phyloP scores from a whole-genome alignment of 1,140 invertebrate genomes.

The Caerostris darwini region DNA sequence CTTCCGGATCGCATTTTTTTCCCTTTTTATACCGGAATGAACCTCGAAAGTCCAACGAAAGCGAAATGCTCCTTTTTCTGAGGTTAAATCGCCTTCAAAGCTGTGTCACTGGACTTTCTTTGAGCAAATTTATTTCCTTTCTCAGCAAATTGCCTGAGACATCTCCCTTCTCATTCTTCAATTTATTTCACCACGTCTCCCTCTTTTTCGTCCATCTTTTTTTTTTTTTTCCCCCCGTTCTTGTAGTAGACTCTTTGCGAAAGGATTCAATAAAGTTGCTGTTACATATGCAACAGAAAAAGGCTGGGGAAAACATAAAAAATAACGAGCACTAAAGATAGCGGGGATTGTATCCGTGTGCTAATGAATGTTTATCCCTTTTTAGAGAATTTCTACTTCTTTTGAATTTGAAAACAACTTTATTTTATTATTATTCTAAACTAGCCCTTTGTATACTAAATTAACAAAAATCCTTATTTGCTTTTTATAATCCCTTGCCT shows the following conservation, averaged over 20 bases:
- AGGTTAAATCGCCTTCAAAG: not conserved
- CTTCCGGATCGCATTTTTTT: too few relatives aligned
- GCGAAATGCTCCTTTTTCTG: not conserved
- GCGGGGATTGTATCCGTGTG: not conserved
- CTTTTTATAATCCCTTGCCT: too few relatives aligned
- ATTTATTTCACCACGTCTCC: not conserved
- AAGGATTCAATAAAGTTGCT: not conserved
- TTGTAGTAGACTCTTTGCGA: not conserved
- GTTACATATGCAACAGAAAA: not conserved
- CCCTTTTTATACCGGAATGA: not conserved
- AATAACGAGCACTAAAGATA: not conserved
- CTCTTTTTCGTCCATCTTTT: not conserved
- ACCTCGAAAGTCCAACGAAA: not conserved
- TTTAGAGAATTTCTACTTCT: not conserved
- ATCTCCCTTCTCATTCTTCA: conserved; percentile 10
- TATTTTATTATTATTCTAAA: too few relatives aligned
- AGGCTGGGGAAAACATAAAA: not conserved
- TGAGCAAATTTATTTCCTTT: not conserved
- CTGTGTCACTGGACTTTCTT: not conserved
- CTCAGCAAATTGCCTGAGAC: not conserved
- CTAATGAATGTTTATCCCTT: not conserved
- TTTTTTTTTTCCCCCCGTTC: not conserved
- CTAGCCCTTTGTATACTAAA: too few relatives aligned
- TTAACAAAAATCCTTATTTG: too few relatives aligned
- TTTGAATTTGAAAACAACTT: not conserved